A percentile compares a stretch with the other conserved stretches of the same genome.
These are phyloP conservation scores for Eira barbara DNA, from an alignment of 2,113 vertebrate genomes.

Conservation along the genomic window DNA sequence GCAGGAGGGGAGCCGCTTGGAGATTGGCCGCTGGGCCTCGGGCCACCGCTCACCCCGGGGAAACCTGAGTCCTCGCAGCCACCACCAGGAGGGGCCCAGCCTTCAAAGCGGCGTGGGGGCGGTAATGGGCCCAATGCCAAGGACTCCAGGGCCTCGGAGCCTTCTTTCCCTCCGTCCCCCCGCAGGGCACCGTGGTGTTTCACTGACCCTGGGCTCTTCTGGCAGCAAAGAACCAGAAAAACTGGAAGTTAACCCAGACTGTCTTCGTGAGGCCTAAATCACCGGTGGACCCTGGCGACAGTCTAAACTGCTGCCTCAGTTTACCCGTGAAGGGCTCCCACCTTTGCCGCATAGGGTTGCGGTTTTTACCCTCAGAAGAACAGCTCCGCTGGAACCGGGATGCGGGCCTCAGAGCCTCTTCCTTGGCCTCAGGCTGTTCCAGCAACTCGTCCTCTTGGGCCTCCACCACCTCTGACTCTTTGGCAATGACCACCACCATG, in stretches of 20 bases:
- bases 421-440: neutral
- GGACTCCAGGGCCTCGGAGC: neutral
- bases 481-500: neutral
- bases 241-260: neutral
- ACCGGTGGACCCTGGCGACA: neutral
- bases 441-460: neutral
- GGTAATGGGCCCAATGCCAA: neutral
- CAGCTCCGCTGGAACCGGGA: neutral
- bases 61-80: neutral
- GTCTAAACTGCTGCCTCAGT: neutral
- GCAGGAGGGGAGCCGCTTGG: accelerated
- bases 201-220: neutral
- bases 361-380: neutral
- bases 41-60: neutral
- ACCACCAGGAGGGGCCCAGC: neutral
- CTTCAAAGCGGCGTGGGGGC: accelerated
- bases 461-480: no score
- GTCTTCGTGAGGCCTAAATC: neutral
- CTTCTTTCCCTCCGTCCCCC: neutral
- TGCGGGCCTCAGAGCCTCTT: neutral
- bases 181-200: no score
- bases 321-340: neutral
- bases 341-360: neutral
- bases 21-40: neutral
- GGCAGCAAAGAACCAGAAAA: neutral